A percentile compares a stretch with the other conserved stretches of the same genome.
Evolutionary conservation across 2,888 invertebrate genomes (phyloP).

Genomic region (Amphipoea oculea): DNA sequence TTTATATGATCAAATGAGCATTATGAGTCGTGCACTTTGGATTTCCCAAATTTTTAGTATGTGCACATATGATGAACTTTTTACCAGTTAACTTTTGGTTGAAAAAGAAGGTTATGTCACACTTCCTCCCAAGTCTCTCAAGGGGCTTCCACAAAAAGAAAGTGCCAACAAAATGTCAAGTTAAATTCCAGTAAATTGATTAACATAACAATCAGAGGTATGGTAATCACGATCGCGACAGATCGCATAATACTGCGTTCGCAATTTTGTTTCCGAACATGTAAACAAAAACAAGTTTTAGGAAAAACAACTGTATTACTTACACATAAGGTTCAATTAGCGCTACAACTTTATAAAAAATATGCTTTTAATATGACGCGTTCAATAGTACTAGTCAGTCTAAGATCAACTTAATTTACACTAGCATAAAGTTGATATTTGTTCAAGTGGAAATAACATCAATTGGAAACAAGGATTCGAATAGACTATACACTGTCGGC

Average conservation of each 20-base stretch:
- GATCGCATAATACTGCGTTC: constrained; percentile 1
- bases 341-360: neutral
- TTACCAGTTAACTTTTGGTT: neutral
- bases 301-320: neutral
- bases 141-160: constrained; percentile 29
- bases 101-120: neutral
- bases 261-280: neutral
- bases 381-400: no score
- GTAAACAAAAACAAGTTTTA: neutral
- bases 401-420: neutral
- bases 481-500: constrained; percentile 7
- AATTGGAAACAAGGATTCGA: neutral
- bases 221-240: constrained; percentile 13
- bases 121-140: neutral
- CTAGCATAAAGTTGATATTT: neutral
- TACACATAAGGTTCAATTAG: neutral
- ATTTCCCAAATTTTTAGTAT: neutral
- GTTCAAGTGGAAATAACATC: neutral
- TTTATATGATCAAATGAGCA: no score
- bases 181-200: constrained; percentile 49
- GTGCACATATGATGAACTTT: no score
- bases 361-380: no score
- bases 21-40: no score
- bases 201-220: constrained; percentile 52
- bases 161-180: constrained; percentile 31